A percentile compares a stretch with the other conserved stretches of the same genome.
phyloP scores from a whole-genome alignment of 2,888 invertebrate genomes.

The Luperina testacea region DNA sequence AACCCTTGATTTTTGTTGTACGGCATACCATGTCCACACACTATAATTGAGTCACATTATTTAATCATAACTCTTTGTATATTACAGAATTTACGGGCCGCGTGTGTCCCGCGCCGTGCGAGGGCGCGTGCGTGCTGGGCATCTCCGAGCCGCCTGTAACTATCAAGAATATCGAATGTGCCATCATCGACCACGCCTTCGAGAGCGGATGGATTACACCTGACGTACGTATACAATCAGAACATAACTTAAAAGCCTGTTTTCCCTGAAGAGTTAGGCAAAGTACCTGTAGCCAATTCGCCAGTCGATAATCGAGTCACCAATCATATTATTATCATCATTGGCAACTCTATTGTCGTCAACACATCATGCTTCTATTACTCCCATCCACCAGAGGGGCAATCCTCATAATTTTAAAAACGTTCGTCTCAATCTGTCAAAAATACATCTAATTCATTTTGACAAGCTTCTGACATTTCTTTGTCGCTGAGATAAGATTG shows the following conservation, averaged over 20 bases:
- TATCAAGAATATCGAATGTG: constrained; percentile 99
- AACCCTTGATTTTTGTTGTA: not conserved
- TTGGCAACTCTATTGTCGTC: not conserved
- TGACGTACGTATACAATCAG: constrained; percentile 82
- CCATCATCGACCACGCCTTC: constrained; percentile 99
- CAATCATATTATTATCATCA: not conserved
- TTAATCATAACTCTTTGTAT: no score
- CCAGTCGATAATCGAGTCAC: no score
- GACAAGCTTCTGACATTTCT: no score
- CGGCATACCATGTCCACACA: not conserved
- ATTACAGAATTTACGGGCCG: constrained; percentile 96
- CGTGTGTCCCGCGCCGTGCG: constrained; percentile 99
- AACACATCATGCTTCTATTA: no score
- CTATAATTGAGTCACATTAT: not conserved
- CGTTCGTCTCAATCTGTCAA: no score
- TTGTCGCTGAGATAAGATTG: no score
- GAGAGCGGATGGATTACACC: constrained; percentile 98
- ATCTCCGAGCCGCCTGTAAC: constrained; percentile 99
- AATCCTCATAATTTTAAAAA: no score
- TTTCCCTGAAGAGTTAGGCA: not conserved
- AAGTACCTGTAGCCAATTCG: not conserved
- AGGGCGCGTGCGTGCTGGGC: constrained; percentile 98
- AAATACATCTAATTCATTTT: no score
- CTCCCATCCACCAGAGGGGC: not conserved
- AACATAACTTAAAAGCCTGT: not conserved